Evolutionary conservation across 2,888 invertebrate species (phyloP).

Genomic region (Pandemis corylana): DNA sequence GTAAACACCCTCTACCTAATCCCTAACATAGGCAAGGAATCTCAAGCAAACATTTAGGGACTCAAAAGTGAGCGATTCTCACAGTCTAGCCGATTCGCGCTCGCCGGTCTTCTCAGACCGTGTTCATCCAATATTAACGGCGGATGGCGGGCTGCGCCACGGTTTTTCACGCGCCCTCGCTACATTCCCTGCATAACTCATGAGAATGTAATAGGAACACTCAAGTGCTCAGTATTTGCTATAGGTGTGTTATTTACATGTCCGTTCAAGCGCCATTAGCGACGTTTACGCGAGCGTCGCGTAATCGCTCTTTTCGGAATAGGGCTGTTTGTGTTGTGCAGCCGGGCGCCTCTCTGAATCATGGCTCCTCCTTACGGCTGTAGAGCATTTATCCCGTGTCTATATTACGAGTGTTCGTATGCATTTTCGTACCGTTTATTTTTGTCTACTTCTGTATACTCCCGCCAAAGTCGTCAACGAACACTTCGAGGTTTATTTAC

Average conservation of each 20-base stretch:
- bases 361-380: conserved; percentile 24
- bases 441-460: background rate
- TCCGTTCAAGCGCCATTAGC: conserved; percentile 67
- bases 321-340: conserved; percentile 43
- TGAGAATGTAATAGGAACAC: conserved; percentile 77
- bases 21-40: conserved; percentile 70
- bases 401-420: conserved; percentile 5
- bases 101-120: conserved; percentile 65
- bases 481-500: no score
- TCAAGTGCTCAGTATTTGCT: conserved; percentile 71
- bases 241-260: conserved; percentile 69
- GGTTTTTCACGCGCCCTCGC: conserved; percentile 77
- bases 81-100: conserved; percentile 71
- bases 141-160: conserved; percentile 62
- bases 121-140: conserved; percentile 79
- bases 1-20: conserved; percentile 49
- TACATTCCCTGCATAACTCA: conserved; percentile 77
- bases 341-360: conserved; percentile 38
- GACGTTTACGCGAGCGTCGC: conserved; percentile 48
- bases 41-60: conserved; percentile 67
- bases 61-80: conserved; percentile 73
- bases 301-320: conserved; percentile 43
- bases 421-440: conserved; percentile 11
- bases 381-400: background rate
- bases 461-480: background rate